Conservation (phyloP, 2,888 invertebrate species). For the Cryptus viduatorius region DNA sequence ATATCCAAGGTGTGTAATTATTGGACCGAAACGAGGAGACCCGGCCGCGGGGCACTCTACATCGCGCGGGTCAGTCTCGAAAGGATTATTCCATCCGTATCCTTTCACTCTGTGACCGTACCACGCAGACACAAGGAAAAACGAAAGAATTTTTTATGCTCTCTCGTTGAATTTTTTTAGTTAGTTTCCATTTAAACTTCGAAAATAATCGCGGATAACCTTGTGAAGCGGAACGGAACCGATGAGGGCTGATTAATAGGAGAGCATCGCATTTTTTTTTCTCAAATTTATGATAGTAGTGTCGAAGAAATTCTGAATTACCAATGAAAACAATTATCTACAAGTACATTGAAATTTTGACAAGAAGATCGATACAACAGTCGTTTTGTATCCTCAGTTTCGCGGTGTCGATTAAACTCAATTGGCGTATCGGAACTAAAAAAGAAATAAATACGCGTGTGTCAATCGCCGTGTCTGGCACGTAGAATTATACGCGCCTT, state of each 20-base stretch:
- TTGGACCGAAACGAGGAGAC: slow-evolving; percentile 65
- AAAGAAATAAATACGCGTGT: not conserved
- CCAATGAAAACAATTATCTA: too few relatives aligned
- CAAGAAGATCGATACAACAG: not conserved
- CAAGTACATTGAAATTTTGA: not conserved
- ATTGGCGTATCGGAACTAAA: not conserved
- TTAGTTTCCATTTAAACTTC: not conserved
- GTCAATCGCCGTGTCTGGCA: slow-evolving; percentile 12
- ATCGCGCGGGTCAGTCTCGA: slow-evolving; percentile 49
- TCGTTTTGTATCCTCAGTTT: not conserved
- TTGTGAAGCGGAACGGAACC: not conserved
- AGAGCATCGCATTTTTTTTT: not conserved
- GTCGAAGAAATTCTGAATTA: too few relatives aligned
- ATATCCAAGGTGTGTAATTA: slow-evolving; percentile 67
- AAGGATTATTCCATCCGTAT: slow-evolving; percentile 16
- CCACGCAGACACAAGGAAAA: slow-evolving; percentile 45
- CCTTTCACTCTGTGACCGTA: slow-evolving; percentile 31
- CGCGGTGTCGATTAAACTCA: not conserved
- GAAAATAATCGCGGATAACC: not conserved
- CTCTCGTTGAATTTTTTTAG: not conserved
- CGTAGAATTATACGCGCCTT: slow-evolving; percentile 10
- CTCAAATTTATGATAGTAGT: too few relatives aligned
- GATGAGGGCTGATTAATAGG: not conserved
- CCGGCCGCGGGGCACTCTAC: slow-evolving; percentile 56
- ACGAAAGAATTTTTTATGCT: slow-evolving; percentile 35